A percentile compares a stretch with the other conserved stretches of the same genome.
Conservation (phyloP, 2,113 vertebrate genomes). For the Marcusenius ussheri region DNA sequence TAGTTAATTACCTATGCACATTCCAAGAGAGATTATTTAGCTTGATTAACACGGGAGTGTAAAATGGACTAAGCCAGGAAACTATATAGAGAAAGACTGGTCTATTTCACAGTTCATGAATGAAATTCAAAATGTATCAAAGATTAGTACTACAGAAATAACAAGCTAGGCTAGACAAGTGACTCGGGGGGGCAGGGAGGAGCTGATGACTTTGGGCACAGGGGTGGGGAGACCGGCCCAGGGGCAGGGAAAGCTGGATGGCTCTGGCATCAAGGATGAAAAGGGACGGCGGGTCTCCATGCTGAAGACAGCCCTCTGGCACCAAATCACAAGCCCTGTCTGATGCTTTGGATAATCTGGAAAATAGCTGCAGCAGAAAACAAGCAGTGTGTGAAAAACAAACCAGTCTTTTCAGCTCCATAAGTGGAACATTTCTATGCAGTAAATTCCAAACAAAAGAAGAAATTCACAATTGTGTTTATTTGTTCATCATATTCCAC, state of each 20-base stretch:
- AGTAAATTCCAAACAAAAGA: not conserved
- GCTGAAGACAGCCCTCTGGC: constrained; percentile 21
- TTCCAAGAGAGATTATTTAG: not conserved
- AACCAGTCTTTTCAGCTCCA: not conserved
- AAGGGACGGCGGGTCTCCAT: constrained; percentile 3
- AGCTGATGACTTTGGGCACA: not conserved
- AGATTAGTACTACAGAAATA: not conserved
- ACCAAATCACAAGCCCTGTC: constrained; percentile 61
- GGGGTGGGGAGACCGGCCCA: not conserved
- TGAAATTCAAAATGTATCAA: not conserved
- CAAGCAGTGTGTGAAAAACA: not conserved
- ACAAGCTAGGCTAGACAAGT: not conserved
- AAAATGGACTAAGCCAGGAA: not conserved
- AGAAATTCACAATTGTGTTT: not conserved
- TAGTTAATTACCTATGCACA: not conserved
- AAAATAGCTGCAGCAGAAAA: constrained; percentile 58
- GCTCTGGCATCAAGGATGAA: not conserved
- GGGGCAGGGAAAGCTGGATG: not conserved
- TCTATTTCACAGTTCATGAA: constrained; percentile 15
- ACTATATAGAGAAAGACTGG: not conserved
- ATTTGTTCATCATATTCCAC: not conserved
- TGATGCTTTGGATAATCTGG: constrained; percentile 73
- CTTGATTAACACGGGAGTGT: not conserved
- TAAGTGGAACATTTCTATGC: not conserved
- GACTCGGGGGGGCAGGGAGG: not conserved